Conservation (phyloP, 2,113 vertebrate genomes). For the Noctilio leporinus region DNA sequence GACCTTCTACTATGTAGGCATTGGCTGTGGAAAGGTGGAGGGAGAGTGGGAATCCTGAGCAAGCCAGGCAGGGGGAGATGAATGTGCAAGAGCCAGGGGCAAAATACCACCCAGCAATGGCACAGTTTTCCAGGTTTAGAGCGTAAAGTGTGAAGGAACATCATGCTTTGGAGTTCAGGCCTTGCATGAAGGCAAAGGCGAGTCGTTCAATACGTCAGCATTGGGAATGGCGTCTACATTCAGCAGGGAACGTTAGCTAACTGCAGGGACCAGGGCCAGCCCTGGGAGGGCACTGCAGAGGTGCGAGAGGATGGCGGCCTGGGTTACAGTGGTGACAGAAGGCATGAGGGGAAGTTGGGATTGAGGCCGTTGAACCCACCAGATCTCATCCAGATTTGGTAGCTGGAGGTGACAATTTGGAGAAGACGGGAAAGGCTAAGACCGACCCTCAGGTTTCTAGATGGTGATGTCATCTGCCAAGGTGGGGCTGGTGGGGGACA, state of each 20-base stretch:
- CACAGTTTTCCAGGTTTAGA: not conserved
- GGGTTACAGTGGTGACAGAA: rapidly evolving
- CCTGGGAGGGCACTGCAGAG: not conserved
- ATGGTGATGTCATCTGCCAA: not conserved
- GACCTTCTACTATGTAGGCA: not conserved
- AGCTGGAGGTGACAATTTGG: not conserved
- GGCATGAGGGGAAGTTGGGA: not conserved
- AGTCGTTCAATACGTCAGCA: not conserved
- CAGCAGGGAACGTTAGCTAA: not conserved
- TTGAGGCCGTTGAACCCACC: not conserved
- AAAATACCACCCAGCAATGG: not conserved
- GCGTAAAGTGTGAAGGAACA: not conserved
- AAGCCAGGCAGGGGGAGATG: not conserved
- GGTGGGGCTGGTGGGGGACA: not conserved
- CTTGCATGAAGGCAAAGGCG: not conserved
- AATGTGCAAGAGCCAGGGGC: not conserved
- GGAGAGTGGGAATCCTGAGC: not conserved
- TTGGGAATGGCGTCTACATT: not conserved
- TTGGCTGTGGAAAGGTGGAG: not conserved
- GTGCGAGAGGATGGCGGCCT: not conserved
- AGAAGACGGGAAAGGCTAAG: not conserved
- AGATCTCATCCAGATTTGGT: not conserved
- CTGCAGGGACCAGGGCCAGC: not conserved
- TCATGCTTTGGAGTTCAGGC: not conserved
- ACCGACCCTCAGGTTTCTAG: not conserved